A percentile compares a stretch with the other conserved stretches of the same genome.
phyloP scores from a whole-genome alignment of 2,888 invertebrate species.

The Himalopsyche kuldschensis region DNA sequence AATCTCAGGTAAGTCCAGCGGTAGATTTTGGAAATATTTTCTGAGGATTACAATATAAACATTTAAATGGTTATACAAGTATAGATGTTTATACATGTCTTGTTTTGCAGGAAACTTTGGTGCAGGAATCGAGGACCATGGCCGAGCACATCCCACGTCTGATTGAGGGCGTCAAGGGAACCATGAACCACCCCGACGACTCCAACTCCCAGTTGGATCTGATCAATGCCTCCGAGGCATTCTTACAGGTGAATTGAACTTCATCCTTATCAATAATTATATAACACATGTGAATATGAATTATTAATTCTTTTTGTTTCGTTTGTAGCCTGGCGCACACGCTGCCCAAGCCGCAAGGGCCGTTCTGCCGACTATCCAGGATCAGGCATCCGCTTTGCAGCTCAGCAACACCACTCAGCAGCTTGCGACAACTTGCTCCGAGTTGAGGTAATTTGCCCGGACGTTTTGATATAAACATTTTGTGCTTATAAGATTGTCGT shows the following conservation, averaged over 20 bases:
- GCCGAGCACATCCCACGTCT: conserved; percentile 79
- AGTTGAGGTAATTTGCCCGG: too few relatives aligned
- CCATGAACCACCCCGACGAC: conserved; percentile 69
- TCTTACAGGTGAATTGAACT: conserved; percentile 66
- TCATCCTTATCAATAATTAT: not conserved
- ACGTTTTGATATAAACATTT: too few relatives aligned
- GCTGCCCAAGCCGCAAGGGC: conserved; percentile 78
- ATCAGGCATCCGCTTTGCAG: conserved; percentile 75
- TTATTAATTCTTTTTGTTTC: not conserved
- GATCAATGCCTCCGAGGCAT: conserved; percentile 81
- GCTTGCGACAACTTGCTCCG: conserved; percentile 66
- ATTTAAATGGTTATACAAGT: not conserved
- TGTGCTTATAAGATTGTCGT: too few relatives aligned
- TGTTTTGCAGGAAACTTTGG: conserved; percentile 65
- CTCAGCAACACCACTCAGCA: conserved; percentile 72
- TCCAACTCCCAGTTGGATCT: conserved; percentile 77
- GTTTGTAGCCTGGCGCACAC: conserved; percentile 63
- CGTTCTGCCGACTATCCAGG: conserved; percentile 79
- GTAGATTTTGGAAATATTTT: not conserved
- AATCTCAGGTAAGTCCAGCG: conserved; percentile 49
- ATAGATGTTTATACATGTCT: conserved; percentile 40
- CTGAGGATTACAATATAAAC: not conserved
- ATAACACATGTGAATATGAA: not conserved
- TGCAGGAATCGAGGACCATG: conserved; percentile 72
- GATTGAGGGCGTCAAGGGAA: conserved; percentile 76